These are phyloP conservation scores for Phycodurus eques DNA, from an alignment of 2,113 vertebrate species.

Conservation along the genomic window DNA sequence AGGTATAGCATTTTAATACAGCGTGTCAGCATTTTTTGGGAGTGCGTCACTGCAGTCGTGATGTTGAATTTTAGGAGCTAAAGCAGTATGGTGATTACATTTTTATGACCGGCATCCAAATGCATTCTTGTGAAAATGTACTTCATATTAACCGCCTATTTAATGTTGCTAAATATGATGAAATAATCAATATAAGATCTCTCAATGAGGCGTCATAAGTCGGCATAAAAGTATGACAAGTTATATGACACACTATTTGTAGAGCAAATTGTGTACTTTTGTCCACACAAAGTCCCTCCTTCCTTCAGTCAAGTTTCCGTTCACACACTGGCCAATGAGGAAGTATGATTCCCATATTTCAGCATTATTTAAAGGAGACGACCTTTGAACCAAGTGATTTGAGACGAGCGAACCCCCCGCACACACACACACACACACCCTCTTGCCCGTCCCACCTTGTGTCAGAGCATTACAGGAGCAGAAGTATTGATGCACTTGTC, in stretches of 20 bases:
- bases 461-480: slow-evolving; percentile 36
- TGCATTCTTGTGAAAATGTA: not conserved
- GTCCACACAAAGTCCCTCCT: not conserved
- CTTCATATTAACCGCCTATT: no score
- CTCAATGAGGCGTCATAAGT: not conserved
- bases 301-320: not conserved
- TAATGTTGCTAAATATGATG: not conserved
- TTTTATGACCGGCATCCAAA: not conserved
- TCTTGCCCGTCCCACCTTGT: slow-evolving; percentile 1
- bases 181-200: not conserved
- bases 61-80: not conserved
- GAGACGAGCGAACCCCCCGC: slow-evolving; percentile 28
- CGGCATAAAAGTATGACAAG: not conserved
- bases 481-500: slow-evolving; percentile 55
- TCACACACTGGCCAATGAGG: slow-evolving; percentile 28
- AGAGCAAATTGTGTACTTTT: not conserved
- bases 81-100: not conserved
- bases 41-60: not conserved
- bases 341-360: slow-evolving; percentile 39
- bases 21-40: no score
- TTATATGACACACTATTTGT: not conserved
- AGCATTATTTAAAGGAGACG: slow-evolving; percentile 34
- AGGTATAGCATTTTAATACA: no score
- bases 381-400: slow-evolving; percentile 53
- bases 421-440: not conserved